Percentiles rank a stretch among this genome's conserved stretches.
These are phyloP conservation scores for Sweltsa coloradensis DNA, from an alignment of 1,140 invertebrate genomes.

Conservation along the genomic window DNA sequence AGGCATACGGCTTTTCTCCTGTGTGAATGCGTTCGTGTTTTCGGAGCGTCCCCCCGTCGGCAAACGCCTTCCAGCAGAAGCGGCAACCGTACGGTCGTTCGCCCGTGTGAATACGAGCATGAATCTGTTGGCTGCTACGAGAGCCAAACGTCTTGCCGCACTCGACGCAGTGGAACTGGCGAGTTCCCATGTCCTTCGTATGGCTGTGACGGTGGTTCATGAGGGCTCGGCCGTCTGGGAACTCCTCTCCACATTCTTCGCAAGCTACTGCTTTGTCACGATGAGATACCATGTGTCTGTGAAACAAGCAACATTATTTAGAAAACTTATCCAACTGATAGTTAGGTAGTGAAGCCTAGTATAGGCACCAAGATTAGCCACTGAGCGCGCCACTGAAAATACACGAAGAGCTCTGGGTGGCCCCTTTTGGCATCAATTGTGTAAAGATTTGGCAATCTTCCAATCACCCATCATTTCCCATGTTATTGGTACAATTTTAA, in stretches of 20 bases:
- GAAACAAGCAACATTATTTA: too few relatives aligned
- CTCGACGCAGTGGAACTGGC: conserved; percentile 70
- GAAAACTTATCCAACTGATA: too few relatives aligned
- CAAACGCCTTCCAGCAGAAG: conserved; percentile 98
- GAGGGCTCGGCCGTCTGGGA: conserved; percentile 51
- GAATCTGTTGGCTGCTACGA: conserved; percentile 85
- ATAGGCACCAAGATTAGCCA: too few relatives aligned
- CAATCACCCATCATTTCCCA: too few relatives aligned
- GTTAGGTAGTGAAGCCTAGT: too few relatives aligned
- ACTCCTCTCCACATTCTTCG: conserved; percentile 56
- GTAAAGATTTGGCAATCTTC: too few relatives aligned
- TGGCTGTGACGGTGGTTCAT: conserved; percentile 45
- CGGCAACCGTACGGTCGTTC: conserved; percentile 79
- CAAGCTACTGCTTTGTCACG: conserved; percentile 54
- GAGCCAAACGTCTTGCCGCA: conserved; percentile 77
- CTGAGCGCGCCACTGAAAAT: too few relatives aligned
- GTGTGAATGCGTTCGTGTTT: conserved; percentile 98
- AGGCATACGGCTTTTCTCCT: conserved; percentile 90
- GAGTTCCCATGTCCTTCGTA: conserved; percentile 40
- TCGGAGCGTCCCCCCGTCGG: conserved; percentile 91
- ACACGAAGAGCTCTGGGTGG: too few relatives aligned
- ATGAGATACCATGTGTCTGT: conserved; percentile 50
- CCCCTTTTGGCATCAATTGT: too few relatives aligned
- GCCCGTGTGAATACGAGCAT: conserved; percentile 77
- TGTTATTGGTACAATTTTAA: too few relatives aligned